Evolutionary conservation across 1,140 invertebrate species (phyloP), one percentile per base, ranked within the genome.

Genomic region (Drosophila willistoni): DNA sequence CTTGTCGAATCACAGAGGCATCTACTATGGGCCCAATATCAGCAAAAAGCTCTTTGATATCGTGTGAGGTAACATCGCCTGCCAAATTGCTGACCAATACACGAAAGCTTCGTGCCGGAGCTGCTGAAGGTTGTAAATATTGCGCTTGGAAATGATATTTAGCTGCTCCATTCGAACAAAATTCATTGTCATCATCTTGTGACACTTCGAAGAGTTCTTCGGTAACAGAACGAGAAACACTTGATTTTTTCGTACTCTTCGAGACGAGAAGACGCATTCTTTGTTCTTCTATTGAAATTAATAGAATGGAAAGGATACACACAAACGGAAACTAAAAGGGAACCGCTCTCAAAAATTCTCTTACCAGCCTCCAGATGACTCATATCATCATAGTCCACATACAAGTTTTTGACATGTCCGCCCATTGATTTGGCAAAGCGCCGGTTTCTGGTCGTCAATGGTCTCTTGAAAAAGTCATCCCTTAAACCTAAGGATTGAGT

Each of bases 41-140:
- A 85, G 96, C 97, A 93, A 98, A 98, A 51, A 99, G 93, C 93
- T 99, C 97, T 95, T 96, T 95, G 73, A 98, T 97, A 93, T 98
- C 97, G 81, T 97, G 95, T 76, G 96, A 96, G 7, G 96, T 97
- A 0, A 98, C 97, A 77, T 95, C 95, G 2, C 94, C 93, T 77
- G 97, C 95, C 57, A 98, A 94, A 93, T 98, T 98, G 64, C 97
- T 97, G 0, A 98, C 96, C 69, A 97, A 95, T 81, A 97, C 96
- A 83, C 96, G 93, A 85, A 95, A 96, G 70, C 96, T 56, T 61
- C 79, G 9, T 68, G 72, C 25, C 55, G 39, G 1, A 60, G 42
- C n/a, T 6, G 10, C 1, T 7, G 12, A 1, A n/a, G 1, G 1
- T 25, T 1, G 25, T 14, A 6, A n/a, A n/a, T 29, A 56, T 3